Evolutionary conservation across 2,888 invertebrate species (phyloP), one percentile per base, ranked within the genome.

Genomic region (Parnassius smintheus): DNA sequence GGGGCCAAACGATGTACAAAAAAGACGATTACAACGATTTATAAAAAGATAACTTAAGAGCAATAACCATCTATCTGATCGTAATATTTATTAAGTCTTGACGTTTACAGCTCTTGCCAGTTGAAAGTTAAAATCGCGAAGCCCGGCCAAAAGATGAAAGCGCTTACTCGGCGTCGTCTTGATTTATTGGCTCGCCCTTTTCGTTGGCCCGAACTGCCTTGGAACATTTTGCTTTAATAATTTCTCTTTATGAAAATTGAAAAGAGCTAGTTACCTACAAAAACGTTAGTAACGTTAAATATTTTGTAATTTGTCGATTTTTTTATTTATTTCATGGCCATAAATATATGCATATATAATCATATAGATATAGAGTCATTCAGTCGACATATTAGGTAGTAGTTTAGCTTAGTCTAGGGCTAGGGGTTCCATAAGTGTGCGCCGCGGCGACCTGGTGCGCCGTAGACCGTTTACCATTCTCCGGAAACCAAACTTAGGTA

Each of bases 121-220:
- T 59, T 56, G 59, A 54, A 65, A 61, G 65, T 72, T 70, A 70
- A 75, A 73, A 73, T 75, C 70, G 73, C 69, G 60, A 70, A 68
- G 72, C 68, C 72, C 71, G 72, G 74, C 72, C 75, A 74, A 74
- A 72, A 77, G 76, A 72, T 73, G 76, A 77, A 78, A 77, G 75
- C 74, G 80, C 80, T 78, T 76, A 75, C 75, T 72, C 73, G 70
- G 72, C 72, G 74, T 69, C 72, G 67, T 65, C 68, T 71, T 80
- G 79, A 81, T 81, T 80, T 81, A 81, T 81, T 72, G 73, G 72
- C 70, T 59, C 69, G 70, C 69, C 71, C 70, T 62, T 70, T 62
- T 69, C 66, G 66, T 68, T 71, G 74, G 73, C 75, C 72, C 71
- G 75, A 76, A 71, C 72, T 70, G 69, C 73, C 71, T 70, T 71